A percentile compares a stretch with the other conserved stretches of the same genome.
These are phyloP conservation scores for Gastrophysa polygoni DNA, from an alignment of 2,888 invertebrate genomes.

Conservation along the genomic window DNA sequence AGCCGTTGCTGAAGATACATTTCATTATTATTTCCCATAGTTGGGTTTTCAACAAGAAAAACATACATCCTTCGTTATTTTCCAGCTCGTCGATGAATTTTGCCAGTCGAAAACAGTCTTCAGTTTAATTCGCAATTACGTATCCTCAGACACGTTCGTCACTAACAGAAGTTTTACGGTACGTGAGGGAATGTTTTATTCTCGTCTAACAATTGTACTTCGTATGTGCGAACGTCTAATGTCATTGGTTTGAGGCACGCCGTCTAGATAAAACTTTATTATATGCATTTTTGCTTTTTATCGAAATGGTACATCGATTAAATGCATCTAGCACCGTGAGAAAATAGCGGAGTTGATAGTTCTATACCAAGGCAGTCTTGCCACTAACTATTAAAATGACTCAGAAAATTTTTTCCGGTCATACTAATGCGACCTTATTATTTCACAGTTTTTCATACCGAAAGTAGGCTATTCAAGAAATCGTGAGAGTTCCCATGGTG, in stretches of 20 bases:
- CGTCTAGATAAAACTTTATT: constrained; percentile 34
- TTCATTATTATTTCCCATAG: too few relatives aligned
- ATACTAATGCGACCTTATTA: too few relatives aligned
- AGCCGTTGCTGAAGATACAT: too few relatives aligned
- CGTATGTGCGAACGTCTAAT: constrained; percentile 37
- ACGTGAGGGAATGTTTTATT: constrained; percentile 43
- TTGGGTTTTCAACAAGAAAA: too few relatives aligned
- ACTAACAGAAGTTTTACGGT: constrained; percentile 45
- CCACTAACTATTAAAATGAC: too few relatives aligned
- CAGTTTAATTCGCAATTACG: constrained; percentile 48
- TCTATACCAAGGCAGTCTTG: too few relatives aligned
- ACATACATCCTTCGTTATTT: too few relatives aligned
- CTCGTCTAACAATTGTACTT: constrained; percentile 32
- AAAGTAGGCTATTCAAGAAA: too few relatives aligned
- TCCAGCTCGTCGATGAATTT: not conserved
- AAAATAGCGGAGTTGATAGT: not conserved
- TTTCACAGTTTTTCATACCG: too few relatives aligned
- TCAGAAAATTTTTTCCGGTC: too few relatives aligned
- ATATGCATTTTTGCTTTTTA: constrained; percentile 34
- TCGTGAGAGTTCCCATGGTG: too few relatives aligned
- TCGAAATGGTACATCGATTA: constrained; percentile 38
- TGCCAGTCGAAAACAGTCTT: constrained; percentile 8
- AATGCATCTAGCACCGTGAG: constrained; percentile 15
- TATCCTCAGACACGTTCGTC: constrained; percentile 48
- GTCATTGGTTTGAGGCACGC: constrained; percentile 38